These are phyloP conservation scores for Clamator glandarius DNA, from an alignment of 2,797 vertebrate species.

Conservation along the genomic window DNA sequence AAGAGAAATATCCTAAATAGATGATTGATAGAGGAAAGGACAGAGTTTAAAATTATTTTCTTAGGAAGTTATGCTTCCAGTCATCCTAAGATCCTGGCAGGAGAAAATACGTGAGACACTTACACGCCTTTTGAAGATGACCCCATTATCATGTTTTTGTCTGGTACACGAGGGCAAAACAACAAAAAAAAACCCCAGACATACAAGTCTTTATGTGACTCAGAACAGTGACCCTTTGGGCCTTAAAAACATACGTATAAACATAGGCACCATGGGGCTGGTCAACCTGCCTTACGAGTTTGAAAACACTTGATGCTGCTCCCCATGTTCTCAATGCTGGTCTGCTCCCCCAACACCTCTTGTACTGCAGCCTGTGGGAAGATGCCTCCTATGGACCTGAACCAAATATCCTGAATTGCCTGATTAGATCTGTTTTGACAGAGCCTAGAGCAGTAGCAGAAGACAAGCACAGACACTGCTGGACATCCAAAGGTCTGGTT, in stretches of 20 bases:
- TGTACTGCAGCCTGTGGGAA: accelerated
- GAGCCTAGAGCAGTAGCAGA: neutral
- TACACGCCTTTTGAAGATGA: neutral
- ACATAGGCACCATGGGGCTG: neutral
- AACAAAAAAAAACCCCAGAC: too few species aligned
- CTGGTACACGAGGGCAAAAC: neutral
- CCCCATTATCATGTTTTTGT: neutral
- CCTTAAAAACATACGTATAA: neutral
- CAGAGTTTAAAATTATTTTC: neutral
- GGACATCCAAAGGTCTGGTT: neutral
- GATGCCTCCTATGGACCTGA: neutral
- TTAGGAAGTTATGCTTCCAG: neutral
- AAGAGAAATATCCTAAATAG: neutral
- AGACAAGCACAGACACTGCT: accelerated
- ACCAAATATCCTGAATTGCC: accelerated
- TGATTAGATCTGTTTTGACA: accelerated
- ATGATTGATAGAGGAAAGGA: neutral
- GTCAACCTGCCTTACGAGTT: accelerated
- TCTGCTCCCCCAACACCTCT: accelerated
- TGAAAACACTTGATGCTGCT: accelerated
- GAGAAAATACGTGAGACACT: neutral
- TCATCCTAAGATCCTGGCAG: neutral
- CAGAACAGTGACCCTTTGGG: neutral
- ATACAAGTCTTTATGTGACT: neutral
- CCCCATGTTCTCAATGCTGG: accelerated